Base-by-base conservation (phyloP, 1,140 invertebrate genomes). In the Heliconius nattereri region DNA sequence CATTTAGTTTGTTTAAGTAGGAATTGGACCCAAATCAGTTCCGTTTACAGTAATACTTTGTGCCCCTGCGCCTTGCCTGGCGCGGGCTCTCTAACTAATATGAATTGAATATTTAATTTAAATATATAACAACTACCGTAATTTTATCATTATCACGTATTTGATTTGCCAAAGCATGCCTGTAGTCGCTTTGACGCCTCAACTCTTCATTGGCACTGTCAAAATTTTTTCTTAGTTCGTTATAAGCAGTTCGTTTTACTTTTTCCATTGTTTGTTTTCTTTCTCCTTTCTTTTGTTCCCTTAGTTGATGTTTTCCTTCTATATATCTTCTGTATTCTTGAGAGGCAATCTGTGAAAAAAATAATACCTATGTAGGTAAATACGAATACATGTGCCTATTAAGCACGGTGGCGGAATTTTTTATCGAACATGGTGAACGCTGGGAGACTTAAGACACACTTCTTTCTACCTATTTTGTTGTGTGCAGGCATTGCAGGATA, bases 181-280 rank as follows among this genome's bases (percentile, higher is more conserved):
- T 90, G 77, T 91, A 94, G 23, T 91, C 85, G 9, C 87, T 83
- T 40, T 93, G 92, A 29, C 79, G 83, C 72, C 71, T 82, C 40
- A 94, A 54, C 76, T 92, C 92, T 20, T 86, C 81, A 71, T 94
- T 88, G 16, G 91, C 90, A 29, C 52, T 83, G 6, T 90, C 81
- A 9, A 92, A 78, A 54, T 88, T 91, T 20, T 81, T 86, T 20
- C 86, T 79, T 23, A 92, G 70, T 77, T 94, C 92, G 29, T 66
- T 73, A n/a, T 87, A 78, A 0, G 92, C 90, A 29, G 79, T 84
- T 20, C 71, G 82, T 77, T 87, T 90, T 11, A 94, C 92, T 32
- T 73, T 73, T 37, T 91, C 77, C 90, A 90, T 91, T 13, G 74
- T 83, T 75, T 86, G 75, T 23, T 35, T 78, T 78, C 87, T 84